phyloP scores from a whole-genome alignment of 2,888 invertebrate species.

The Lordiphosa andalusiaca region DNA sequence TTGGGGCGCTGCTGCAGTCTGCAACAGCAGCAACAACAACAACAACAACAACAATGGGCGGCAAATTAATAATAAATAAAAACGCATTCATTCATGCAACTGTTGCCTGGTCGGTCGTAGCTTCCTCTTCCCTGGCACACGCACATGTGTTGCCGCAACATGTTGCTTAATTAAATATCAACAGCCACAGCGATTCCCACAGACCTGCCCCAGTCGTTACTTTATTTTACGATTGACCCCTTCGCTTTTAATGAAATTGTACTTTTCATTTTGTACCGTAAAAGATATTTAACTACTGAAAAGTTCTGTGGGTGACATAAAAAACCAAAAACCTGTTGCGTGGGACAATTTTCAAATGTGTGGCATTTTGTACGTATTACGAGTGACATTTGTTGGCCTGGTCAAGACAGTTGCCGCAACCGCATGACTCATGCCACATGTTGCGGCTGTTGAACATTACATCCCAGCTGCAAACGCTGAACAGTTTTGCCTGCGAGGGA shows the following conservation, averaged over 20 bases:
- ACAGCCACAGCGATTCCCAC: constrained; percentile 13
- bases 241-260: not conserved
- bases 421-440: constrained; percentile 12
- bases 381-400: constrained; percentile 13
- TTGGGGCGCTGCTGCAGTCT: constrained; percentile 24
- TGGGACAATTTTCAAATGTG: constrained; percentile 55
- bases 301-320: constrained; percentile 35
- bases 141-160: constrained; percentile 66
- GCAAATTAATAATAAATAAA: constrained; percentile 72
- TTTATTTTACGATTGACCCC: constrained; percentile 39
- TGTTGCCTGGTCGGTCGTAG: constrained; percentile 26
- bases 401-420: constrained; percentile 4
- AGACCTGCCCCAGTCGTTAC: constrained; percentile 33
- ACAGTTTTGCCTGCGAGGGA: constrained; percentile 3
- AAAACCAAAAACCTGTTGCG: constrained; percentile 62
- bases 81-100: constrained; percentile 72
- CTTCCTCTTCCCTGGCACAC: constrained; percentile 14
- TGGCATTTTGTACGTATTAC: constrained; percentile 31
- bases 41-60: constrained; percentile 41
- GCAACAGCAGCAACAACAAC: constrained; percentile 5
- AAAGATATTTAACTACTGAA: constrained; percentile 24
- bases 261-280: constrained; percentile 49
- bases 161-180: constrained; percentile 57
- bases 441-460: constrained; percentile 5
- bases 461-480: constrained; percentile 15